These are phyloP conservation scores for Callimorpha dominula DNA, from an alignment of 2,888 invertebrate genomes.

Conservation along the genomic window DNA sequence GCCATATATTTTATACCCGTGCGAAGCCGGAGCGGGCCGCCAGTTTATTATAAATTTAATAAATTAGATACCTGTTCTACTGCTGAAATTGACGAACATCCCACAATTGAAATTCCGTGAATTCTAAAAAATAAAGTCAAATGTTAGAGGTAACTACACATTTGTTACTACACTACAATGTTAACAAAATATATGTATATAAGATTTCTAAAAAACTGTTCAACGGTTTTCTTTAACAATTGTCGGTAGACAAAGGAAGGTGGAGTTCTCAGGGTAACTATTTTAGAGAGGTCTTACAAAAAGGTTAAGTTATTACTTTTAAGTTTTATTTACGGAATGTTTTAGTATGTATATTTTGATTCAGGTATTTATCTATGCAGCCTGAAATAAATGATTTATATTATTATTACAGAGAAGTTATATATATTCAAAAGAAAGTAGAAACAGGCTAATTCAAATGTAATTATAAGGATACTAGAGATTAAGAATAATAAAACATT, in stretches of 20 bases:
- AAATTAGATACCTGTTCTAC: conserved; percentile 31
- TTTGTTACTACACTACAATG: no score
- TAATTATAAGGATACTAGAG: neutral
- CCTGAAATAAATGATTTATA: no score
- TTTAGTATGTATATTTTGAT: no score
- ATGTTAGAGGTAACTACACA: neutral
- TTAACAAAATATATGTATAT: no score
- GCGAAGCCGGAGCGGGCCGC: no score
- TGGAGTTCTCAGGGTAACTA: neutral
- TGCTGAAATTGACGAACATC: conserved; percentile 1
- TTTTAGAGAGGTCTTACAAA: neutral
- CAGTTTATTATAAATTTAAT: neutral
- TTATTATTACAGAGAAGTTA: neutral
- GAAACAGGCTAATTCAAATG: neutral
- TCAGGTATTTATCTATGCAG: no score
- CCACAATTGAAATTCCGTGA: conserved; percentile 15
- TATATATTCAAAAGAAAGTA: neutral
- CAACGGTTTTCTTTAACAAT: neutral
- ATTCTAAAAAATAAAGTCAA: conserved; percentile 26
- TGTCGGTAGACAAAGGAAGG: neutral
- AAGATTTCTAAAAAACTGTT: neutral
- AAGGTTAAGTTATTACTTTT: neutral
- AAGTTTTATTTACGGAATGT: neutral
- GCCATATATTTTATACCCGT: no score
- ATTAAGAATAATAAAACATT: neutral